Conservation (phyloP, 1,140 invertebrate genomes). For the Nasonia giraulti region DNA sequence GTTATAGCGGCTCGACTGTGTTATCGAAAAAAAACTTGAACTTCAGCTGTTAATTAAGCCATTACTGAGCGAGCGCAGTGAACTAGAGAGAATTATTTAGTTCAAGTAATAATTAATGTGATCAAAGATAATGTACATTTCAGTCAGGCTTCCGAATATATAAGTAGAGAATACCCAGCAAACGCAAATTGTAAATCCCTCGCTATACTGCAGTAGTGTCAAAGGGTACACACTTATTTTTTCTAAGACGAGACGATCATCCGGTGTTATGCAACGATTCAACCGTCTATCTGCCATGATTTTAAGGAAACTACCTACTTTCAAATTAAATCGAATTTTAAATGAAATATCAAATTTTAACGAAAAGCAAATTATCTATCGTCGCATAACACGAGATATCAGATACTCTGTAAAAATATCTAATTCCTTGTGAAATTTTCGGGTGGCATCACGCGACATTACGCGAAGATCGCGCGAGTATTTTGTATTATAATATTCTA, state of each 20-base stretch:
- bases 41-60: conserved; percentile 41
- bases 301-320: not conserved
- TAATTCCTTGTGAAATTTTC: not conserved
- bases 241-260: conserved; percentile 12
- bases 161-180: conserved; percentile 38
- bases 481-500: conserved; percentile 25
- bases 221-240: conserved; percentile 42
- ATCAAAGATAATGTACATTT: conserved; percentile 58
- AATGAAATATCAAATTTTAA: not conserved
- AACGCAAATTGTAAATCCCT: conserved; percentile 24
- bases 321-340: not conserved
- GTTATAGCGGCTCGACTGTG: conserved; percentile 62
- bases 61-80: conserved; percentile 42
- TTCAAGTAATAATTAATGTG: conserved; percentile 58
- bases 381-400: not conserved
- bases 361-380: not conserved
- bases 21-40: conserved; percentile 53
- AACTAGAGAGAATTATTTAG: conserved; percentile 56
- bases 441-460: not conserved
- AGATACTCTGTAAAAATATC: not conserved
- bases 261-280: conserved; percentile 17
- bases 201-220: not conserved
- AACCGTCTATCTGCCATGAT: not conserved
- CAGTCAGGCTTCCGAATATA: conserved; percentile 56
- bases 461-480: not conserved